Percentiles rank a stretch among this genome's conserved stretches.
Evolutionary conservation across 2,113 vertebrate genomes (phyloP).

Genomic region (Nannospalax galili): DNA sequence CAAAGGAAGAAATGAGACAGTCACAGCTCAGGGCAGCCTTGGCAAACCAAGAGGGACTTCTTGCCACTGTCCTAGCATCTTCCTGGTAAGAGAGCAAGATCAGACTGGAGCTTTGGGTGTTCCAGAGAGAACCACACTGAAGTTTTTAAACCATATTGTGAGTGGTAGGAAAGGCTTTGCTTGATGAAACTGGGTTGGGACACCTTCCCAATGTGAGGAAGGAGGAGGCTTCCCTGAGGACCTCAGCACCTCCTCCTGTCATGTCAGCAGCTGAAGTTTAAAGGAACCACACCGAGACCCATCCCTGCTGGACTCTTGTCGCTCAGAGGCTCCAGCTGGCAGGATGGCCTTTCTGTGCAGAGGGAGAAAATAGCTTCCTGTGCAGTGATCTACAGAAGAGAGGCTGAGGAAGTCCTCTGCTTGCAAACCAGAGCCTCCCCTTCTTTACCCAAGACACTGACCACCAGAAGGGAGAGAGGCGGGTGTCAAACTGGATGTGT

Average conservation of each 20-base stretch:
- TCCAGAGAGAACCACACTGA: no score
- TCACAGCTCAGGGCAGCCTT: no score
- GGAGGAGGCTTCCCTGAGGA: not conserved
- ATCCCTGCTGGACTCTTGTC: not conserved
- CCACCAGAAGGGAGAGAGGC: not conserved
- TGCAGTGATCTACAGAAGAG: not conserved
- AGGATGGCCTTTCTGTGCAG: not conserved
- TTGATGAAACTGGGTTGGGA: fast-evolving
- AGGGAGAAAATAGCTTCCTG: not conserved
- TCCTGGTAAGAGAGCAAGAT: no score
- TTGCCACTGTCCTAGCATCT: no score
- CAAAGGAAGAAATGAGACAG: no score
- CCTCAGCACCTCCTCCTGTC: not conserved
- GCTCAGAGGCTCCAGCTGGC: not conserved
- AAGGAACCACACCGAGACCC: not conserved
- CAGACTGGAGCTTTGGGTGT: no score
- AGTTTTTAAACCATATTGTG: not conserved
- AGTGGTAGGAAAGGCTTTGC: not conserved
- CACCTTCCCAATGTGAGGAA: no score
- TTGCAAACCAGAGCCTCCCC: not conserved
- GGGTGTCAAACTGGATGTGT: no score
- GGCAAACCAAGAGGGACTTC: no score
- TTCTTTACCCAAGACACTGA: not conserved
- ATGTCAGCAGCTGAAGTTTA: not conserved
- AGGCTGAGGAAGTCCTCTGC: not conserved